Evolutionary conservation across 2,888 invertebrate species (phyloP).

Genomic region (Hyppa rectilinea): DNA sequence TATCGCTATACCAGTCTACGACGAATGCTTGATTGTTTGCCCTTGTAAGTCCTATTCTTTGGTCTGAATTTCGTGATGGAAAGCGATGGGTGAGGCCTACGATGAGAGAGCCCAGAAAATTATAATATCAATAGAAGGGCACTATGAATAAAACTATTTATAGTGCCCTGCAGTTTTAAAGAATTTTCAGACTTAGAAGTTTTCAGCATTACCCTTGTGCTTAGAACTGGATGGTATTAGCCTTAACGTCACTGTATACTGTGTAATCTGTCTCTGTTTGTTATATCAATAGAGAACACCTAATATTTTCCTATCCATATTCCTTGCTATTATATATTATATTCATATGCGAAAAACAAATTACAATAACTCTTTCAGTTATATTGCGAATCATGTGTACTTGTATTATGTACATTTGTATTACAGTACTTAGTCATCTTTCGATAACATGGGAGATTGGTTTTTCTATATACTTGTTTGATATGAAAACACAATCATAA

Average conservation of each 20-base stretch:
- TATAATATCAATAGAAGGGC: not conserved
- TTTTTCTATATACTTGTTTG: conserved; percentile 17
- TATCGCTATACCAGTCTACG: not conserved
- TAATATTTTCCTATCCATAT: not conserved
- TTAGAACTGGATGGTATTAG: not conserved
- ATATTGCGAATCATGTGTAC: conserved; percentile 9
- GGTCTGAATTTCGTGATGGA: no score
- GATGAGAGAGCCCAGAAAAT: not conserved
- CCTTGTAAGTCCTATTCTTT: not conserved
- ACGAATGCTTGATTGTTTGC: not conserved
- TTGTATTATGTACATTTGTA: conserved; percentile 4
- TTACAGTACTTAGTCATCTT: conserved; percentile 7
- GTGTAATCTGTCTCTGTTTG: not conserved
- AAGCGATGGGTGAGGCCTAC: not conserved
- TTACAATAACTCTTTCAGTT: conserved; percentile 6
- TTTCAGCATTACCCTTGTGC: no score
- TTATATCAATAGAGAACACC: not conserved
- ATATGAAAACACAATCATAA: conserved; percentile 8
- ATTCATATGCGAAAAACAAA: not conserved
- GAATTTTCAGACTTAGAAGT: no score
- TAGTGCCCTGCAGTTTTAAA: not conserved
- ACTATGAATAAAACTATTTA: no score
- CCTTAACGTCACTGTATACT: not conserved
- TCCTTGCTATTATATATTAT: not conserved
- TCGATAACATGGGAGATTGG: conserved; percentile 16